Evolutionary conservation across 2,888 invertebrate genomes (phyloP).

Genomic region (Andrena hattorfiana): DNA sequence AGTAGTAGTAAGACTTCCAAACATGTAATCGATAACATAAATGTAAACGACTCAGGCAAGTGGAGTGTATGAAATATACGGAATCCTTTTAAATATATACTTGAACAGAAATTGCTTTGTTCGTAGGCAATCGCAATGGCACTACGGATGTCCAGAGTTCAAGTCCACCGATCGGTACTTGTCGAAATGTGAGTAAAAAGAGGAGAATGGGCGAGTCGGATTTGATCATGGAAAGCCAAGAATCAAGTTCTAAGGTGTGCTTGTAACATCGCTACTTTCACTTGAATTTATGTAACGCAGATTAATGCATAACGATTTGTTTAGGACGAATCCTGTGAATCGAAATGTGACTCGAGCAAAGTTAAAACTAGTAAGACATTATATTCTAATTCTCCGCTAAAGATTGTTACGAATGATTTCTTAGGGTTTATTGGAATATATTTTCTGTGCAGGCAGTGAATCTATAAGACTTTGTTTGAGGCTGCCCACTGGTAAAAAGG

Average conservation of each 20-base stretch:
- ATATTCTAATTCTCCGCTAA: background rate
- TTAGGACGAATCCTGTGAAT: slow-evolving; percentile 30
- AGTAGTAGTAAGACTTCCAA: slow-evolving; percentile 52
- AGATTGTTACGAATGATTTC: background rate
- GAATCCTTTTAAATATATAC: background rate
- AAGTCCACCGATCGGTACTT: slow-evolving; percentile 70
- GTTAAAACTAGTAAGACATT: slow-evolving; percentile 59
- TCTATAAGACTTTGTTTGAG: slow-evolving; percentile 81
- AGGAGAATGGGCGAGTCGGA: slow-evolving; percentile 77
- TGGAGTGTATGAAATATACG: background rate
- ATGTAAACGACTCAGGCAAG: slow-evolving; percentile 44
- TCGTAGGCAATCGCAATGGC: slow-evolving; percentile 47
- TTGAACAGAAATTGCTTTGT: slow-evolving; percentile 9
- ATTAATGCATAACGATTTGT: slow-evolving; percentile 20
- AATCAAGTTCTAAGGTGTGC: slow-evolving; percentile 56
- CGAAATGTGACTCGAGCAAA: slow-evolving; percentile 38
- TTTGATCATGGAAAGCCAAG: slow-evolving; percentile 55
- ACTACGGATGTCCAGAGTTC: slow-evolving; percentile 32
- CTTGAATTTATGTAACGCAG: background rate
- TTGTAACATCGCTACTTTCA: too few species aligned
- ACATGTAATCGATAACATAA: slow-evolving; percentile 50
- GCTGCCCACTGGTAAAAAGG: slow-evolving; percentile 81
- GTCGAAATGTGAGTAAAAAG: slow-evolving; percentile 79
- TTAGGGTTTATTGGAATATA: background rate
- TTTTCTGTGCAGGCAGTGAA: slow-evolving; percentile 68